Conservation (phyloP, 2,113 vertebrate species). For the Tragelaphus imberbis region DNA sequence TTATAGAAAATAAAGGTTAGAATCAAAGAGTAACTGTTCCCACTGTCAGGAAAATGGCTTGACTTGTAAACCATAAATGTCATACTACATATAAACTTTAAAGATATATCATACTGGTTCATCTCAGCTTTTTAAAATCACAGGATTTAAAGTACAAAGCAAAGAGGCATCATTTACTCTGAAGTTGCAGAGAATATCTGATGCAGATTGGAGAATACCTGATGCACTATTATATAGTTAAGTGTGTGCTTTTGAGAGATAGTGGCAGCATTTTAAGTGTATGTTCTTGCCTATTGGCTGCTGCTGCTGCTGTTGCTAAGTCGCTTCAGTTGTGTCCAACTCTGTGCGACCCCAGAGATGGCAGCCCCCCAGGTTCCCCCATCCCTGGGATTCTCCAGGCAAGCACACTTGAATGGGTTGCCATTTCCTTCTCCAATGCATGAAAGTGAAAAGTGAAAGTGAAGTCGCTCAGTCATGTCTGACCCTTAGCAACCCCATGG, state of each 20-base stretch:
- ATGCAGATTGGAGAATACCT: background rate
- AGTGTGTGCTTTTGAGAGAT: background rate
- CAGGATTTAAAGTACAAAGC: background rate
- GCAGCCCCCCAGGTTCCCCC: too few relatives aligned
- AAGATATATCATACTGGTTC: background rate
- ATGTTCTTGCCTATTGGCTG: background rate
- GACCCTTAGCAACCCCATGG: too few relatives aligned
- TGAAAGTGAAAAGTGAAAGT: too few relatives aligned
- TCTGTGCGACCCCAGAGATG: too few relatives aligned
- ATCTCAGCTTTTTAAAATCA: conserved; percentile 19
- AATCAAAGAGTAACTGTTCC: background rate
- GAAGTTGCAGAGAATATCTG: background rate
- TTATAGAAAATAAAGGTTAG: background rate
- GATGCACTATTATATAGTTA: background rate
- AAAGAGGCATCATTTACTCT: background rate
- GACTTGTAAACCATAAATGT: background rate
- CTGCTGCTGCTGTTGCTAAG: too few relatives aligned
- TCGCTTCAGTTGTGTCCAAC: rapidly evolving
- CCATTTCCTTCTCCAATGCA: too few relatives aligned
- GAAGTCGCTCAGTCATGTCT: too few relatives aligned
- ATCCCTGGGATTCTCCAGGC: too few relatives aligned
- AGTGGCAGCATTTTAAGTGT: background rate
- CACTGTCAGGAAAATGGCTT: background rate
- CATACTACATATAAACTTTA: background rate
- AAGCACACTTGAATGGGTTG: too few relatives aligned